Evolutionary conservation across 2,888 invertebrate species (phyloP), one percentile per base, ranked within the genome.

Genomic region (Caenorhabditis zanzibari): DNA sequence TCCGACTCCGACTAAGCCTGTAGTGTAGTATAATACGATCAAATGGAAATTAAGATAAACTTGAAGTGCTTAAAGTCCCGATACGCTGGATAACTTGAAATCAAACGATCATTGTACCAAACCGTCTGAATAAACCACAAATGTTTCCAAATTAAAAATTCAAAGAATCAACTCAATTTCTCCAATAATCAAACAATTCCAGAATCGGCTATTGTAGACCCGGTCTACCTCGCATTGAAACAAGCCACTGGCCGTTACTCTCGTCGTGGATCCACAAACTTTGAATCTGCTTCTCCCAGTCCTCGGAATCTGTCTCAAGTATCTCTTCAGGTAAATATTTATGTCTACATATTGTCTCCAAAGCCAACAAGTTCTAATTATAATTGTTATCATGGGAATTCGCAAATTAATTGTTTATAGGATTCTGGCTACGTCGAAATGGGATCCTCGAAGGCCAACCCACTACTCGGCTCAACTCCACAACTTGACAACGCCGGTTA

Each of bases 291-390:
- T n/a, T 88, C 90, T 49, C 92, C 92, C n/a, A 89, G 89, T 73
- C 91, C 92, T 19, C 76, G 89, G 10, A 91, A 91, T 75, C 84
- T 92, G n/a, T 91, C 91, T 14, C 92, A 92, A 81, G 90, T 90
- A 10, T 92, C 92, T 24, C 86, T 92, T n/a, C 88, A 89, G 86
- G 88, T 88, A 73, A 66, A 66, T 66, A 66, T 66, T 52, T 66
- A 52, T 49, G 52, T 47, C 64, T 64, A 38, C 44, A 72, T 47
- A 54, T 61, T 32, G 56, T 38, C 4, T 7, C 2, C 28, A 14
- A n/a, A n/a, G 9, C 0, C 24, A 19, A 3, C 24, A 2, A 26
- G 24, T n/a, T n/a, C 63, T 32, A 19, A 26, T 32, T 66, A 47
- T 26, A 28, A 0, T 35, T 24, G 22, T 5, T 32, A 14, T 24